Percentiles rank a stretch among this genome's conserved stretches.
These are phyloP conservation scores for Diarsia brunnea DNA, from an alignment of 2,888 invertebrate genomes.

Conservation along the genomic window DNA sequence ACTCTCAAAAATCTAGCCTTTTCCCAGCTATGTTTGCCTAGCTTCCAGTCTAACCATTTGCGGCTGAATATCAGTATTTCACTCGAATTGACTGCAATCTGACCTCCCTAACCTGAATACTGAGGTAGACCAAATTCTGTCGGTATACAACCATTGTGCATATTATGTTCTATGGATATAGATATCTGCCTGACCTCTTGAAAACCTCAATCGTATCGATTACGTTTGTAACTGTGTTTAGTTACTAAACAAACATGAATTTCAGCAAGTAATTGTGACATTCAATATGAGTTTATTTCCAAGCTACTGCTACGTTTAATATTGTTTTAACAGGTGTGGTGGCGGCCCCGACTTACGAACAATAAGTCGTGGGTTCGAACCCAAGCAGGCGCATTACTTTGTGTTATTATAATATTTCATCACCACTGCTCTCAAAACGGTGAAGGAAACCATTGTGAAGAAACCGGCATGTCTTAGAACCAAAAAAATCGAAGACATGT, in stretches of 20 bases:
- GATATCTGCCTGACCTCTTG: constrained; percentile 3
- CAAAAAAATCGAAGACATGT: no score
- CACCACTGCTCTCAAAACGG: no score
- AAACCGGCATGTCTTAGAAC: no score
- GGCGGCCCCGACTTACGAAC: no score
- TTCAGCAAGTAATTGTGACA: neutral
- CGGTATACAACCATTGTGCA: constrained; percentile 1
- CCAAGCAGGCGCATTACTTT: no score
- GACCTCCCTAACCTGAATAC: constrained; percentile 46
- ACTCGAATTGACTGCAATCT: constrained; percentile 19
- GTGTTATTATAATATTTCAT: no score
- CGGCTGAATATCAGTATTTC: constrained; percentile 46
- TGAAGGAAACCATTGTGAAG: no score
- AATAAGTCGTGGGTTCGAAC: no score
- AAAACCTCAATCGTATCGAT: constrained; percentile 44
- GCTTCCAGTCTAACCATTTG: constrained; percentile 17
- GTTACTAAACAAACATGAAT: neutral
- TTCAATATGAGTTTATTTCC: neutral
- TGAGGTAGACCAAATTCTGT: constrained; percentile 49
- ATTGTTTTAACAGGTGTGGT: neutral
- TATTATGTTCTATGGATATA: neutral
- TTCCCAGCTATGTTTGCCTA: constrained; percentile 19
- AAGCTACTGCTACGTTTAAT: neutral
- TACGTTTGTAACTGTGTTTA: neutral
- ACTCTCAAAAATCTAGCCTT: neutral